These are phyloP conservation scores for Rallus limicola DNA, from an alignment of 2,113 vertebrate species.

Conservation along the genomic window DNA sequence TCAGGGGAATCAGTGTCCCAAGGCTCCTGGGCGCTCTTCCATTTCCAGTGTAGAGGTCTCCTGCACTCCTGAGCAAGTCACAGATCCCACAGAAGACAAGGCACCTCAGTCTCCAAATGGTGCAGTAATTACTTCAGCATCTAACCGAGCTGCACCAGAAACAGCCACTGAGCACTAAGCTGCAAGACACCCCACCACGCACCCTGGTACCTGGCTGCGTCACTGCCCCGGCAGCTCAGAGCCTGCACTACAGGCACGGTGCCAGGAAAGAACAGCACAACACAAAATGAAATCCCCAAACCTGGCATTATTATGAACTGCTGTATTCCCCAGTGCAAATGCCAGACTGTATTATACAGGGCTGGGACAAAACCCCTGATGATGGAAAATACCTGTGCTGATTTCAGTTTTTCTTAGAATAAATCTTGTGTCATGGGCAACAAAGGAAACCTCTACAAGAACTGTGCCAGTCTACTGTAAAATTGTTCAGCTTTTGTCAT, in stretches of 20 bases:
- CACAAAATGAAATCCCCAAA: not conserved
- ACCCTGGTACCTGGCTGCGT: not conserved
- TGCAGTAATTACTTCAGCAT: not conserved
- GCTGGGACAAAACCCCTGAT: not conserved
- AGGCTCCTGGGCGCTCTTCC: not conserved
- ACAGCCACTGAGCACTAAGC: not conserved
- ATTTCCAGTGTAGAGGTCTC: not conserved
- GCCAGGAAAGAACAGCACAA: not conserved
- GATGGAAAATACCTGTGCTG: not conserved
- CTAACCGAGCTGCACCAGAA: not conserved
- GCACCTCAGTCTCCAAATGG: not conserved
- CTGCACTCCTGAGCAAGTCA: not conserved
- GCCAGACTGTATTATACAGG: not conserved
- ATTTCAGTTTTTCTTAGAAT: not conserved
- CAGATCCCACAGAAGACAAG: not conserved
- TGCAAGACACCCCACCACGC: not conserved
- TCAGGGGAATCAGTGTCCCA: not conserved
- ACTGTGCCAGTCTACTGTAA: not conserved
- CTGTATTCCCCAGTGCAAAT: not conserved
- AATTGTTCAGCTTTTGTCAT: not conserved
- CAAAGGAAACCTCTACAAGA: not conserved
- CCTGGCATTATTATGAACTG: not conserved
- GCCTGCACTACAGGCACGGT: not conserved
- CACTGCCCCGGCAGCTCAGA: not conserved
- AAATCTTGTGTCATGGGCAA: not conserved